These are phyloP conservation scores for Gambelia wislizenii DNA, from an alignment of 2,797 vertebrate genomes.

Conservation along the genomic window DNA sequence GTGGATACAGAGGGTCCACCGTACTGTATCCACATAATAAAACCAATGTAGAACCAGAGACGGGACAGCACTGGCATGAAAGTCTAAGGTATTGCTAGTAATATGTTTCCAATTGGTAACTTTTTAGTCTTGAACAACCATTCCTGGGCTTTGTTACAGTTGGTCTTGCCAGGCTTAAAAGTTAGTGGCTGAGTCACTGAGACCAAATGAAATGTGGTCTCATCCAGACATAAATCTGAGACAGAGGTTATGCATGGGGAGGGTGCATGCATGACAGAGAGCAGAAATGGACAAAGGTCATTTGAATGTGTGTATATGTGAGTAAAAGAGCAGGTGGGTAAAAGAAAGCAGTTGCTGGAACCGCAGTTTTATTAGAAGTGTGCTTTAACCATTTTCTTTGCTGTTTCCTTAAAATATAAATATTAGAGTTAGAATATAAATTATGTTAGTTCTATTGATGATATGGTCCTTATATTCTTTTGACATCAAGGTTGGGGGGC, in stretches of 20 bases:
- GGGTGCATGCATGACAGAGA: neutral
- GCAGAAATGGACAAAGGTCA: neutral
- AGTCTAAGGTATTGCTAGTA: too few species aligned
- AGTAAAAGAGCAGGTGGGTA: neutral
- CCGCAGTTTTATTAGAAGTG: neutral
- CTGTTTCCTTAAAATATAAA: neutral
- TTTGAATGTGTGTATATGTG: neutral
- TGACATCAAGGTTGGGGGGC: neutral
- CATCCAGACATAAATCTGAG: neutral
- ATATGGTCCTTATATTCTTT: neutral
- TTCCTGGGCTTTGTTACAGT: neutral
- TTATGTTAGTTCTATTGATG: neutral
- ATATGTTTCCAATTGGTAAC: neutral
- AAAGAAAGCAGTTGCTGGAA: neutral
- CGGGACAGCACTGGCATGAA: neutral
- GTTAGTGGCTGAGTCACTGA: neutral
- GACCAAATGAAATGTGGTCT: neutral
- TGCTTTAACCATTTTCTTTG: neutral
- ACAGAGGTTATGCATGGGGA: too few species aligned
- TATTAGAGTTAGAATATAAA: too few species aligned
- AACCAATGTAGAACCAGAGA: neutral
- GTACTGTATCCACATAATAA: neutral
- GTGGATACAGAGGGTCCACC: too few species aligned
- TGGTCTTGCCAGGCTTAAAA: neutral
- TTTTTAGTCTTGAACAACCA: neutral